Percentiles rank a stretch among this genome's conserved stretches.
These are phyloP conservation scores for Dione juno DNA, from an alignment of 2,888 invertebrate genomes.

Conservation along the genomic window DNA sequence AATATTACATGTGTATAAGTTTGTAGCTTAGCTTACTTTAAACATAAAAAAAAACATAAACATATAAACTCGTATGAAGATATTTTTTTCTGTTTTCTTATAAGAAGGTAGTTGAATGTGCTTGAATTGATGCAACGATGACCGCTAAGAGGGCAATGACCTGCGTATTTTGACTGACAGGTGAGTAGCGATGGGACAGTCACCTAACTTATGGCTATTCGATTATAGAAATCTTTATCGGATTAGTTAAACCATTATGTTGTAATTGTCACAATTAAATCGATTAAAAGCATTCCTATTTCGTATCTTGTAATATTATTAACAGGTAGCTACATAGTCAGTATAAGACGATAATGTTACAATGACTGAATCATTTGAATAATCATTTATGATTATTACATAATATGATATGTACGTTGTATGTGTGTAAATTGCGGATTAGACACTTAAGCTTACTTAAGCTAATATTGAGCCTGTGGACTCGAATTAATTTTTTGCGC, in stretches of 20 bases:
- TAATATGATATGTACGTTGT: too few species aligned
- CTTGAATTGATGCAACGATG: constrained; percentile 59
- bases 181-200: constrained; percentile 38
- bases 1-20: too few species aligned
- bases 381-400: too few species aligned
- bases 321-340: neutral
- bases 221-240: constrained; percentile 26
- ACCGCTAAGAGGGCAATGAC: constrained; percentile 58
- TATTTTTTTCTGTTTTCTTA: constrained; percentile 4
- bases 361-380: too few species aligned
- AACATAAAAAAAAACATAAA: too few species aligned
- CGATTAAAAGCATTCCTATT: neutral
- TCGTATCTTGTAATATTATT: neutral
- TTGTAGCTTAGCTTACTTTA: too few species aligned
- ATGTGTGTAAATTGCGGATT: too few species aligned
- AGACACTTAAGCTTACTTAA: too few species aligned
- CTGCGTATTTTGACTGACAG: constrained; percentile 51
- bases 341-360: too few species aligned
- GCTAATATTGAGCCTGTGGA: too few species aligned
- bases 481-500: too few species aligned
- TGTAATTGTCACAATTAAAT: neutral
- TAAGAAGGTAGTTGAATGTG: constrained; percentile 13
- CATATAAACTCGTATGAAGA: neutral
- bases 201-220: constrained; percentile 33
- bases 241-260: constrained; percentile 14